phyloP scores from a whole-genome alignment of 2,113 vertebrate genomes.

The Hyperopisus bebe region DNA sequence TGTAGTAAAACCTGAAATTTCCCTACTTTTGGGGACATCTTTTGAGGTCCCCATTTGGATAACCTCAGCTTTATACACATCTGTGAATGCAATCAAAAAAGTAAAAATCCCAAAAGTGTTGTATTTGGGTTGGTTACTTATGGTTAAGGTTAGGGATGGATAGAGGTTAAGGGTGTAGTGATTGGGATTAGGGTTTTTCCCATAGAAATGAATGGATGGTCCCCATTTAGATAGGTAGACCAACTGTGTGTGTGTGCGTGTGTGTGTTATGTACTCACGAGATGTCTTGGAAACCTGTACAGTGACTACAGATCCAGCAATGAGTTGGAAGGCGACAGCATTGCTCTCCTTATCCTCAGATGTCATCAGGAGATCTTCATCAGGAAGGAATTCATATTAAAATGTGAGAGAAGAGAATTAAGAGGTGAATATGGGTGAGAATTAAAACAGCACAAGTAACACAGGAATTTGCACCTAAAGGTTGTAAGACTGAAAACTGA shows the following conservation, averaged over 20 bases:
- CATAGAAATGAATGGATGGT: no score
- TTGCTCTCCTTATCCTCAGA: conserved; percentile 78
- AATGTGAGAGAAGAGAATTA: neutral
- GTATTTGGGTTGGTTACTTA: no score
- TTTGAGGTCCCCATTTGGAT: no score
- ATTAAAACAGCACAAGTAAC: neutral
- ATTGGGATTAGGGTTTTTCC: no score
- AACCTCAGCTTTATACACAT: no score
- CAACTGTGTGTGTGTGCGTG: neutral
- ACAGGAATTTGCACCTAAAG: neutral
- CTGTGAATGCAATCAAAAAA: no score
- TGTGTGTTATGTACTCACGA: conserved; percentile 69
- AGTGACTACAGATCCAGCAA: conserved; percentile 76
- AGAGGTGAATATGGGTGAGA: neutral
- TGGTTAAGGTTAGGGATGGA: no score
- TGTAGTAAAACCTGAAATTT: no score
- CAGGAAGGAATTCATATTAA: conserved; percentile 25
- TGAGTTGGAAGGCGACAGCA: conserved; percentile 77
- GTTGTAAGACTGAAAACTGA: neutral
- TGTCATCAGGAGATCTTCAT: conserved; percentile 72
- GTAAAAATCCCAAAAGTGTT: no score
- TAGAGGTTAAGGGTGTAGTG: no score
- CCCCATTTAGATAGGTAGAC: no score
- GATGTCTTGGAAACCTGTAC: conserved; percentile 90
- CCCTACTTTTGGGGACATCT: no score